Conservation (phyloP, 2,113 vertebrate species). For the Thomomys bottae region DNA sequence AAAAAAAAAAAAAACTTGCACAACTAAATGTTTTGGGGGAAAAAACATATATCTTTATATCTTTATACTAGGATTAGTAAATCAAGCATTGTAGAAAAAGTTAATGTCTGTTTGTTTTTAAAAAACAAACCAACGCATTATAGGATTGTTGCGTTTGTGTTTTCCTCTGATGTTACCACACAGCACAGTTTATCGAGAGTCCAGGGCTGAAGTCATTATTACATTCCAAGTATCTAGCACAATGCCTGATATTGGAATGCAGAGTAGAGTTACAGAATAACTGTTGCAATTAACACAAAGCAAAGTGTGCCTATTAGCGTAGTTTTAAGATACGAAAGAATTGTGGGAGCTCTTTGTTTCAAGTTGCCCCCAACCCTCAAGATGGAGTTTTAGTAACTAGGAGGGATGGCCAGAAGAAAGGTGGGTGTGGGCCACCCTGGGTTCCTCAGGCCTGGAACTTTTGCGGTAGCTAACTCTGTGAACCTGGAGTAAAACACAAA, state of each 20-base stretch:
- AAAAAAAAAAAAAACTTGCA: not conserved
- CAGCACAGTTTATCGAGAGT: not conserved
- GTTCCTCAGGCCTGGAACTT: fast-evolving
- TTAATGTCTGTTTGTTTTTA: not conserved
- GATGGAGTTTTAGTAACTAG: not conserved
- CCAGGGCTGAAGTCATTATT: not conserved
- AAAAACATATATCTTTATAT: not conserved
- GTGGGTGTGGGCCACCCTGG: too few species aligned
- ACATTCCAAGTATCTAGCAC: not conserved
- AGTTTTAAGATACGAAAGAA: not conserved
- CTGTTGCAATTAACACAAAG: too few species aligned
- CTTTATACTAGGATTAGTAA: not conserved
- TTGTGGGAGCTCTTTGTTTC: not conserved
- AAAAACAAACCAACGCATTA: not conserved
- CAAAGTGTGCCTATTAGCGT: not conserved
- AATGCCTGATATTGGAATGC: too few species aligned
- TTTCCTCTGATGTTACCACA: too few species aligned
- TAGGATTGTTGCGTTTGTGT: not conserved
- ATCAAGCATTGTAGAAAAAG: not conserved
- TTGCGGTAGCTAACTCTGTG: too few species aligned
- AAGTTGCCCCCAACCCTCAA: not conserved
- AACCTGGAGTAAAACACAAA: not conserved
- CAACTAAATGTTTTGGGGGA: not conserved
- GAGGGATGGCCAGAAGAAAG: too few species aligned
- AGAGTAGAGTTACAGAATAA: not conserved